A percentile compares a stretch with the other conserved stretches of the same genome.
phyloP scores from a whole-genome alignment of 1,140 invertebrate genomes.

The Cotesia glomerata region DNA sequence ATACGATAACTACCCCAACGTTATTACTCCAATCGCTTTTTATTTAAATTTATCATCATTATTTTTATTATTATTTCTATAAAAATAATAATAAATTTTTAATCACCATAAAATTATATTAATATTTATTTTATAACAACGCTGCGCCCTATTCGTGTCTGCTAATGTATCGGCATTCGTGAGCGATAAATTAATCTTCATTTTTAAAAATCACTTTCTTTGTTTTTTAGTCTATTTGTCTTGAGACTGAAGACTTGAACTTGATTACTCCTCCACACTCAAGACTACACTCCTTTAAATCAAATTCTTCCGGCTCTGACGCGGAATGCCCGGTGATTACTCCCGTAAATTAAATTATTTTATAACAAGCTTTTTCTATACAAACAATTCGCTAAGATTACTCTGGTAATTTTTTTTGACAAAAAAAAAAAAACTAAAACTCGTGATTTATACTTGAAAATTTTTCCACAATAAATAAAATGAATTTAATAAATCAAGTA shows the following conservation, averaged over 20 bases:
- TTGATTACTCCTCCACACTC: neutral
- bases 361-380: conserved; percentile 29
- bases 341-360: conserved; percentile 46
- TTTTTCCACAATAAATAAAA: too few species aligned
- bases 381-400: conserved; percentile 28
- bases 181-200: conserved; percentile 45
- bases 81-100: too few species aligned
- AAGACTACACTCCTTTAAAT: conserved; percentile 3
- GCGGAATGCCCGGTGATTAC: conserved; percentile 33
- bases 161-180: conserved; percentile 51
- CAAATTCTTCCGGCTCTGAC: conserved; percentile 11
- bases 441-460: too few species aligned
- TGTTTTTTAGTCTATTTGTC: neutral
- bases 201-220: conserved; percentile 22
- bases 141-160: conserved; percentile 41
- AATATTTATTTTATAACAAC: conserved; percentile 35
- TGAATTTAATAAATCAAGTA: too few species aligned
- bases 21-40: conserved; percentile 1
- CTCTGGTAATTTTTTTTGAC: neutral
- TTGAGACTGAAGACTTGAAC: neutral
- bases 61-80: neutral
- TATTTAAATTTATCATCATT: neutral
- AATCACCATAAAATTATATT: conserved; percentile 26
- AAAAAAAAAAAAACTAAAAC: too few species aligned
- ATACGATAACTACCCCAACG: too few species aligned